These are phyloP conservation scores for Garra rufa DNA, from an alignment of 2,113 vertebrate genomes.

Conservation along the genomic window DNA sequence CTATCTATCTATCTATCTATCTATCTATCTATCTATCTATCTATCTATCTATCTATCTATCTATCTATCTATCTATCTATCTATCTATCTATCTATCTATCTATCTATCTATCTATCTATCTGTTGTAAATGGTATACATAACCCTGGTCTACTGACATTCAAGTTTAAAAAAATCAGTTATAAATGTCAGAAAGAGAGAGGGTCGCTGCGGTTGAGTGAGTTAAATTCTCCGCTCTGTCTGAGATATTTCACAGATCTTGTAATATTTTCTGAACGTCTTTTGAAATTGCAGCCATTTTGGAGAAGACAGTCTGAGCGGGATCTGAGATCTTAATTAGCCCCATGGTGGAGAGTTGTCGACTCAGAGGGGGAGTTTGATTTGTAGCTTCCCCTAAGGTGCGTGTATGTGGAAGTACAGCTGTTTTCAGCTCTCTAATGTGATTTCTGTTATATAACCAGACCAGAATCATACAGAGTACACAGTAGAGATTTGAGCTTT, in stretches of 20 bases:
- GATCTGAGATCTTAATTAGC: slow-evolving; percentile 36
- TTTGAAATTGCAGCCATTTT: slow-evolving; percentile 14
- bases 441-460: slow-evolving; percentile 21
- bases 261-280: background rate
- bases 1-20: background rate
- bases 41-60: background rate
- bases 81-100: background rate
- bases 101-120: background rate
- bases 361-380: slow-evolving; percentile 23
- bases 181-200: background rate
- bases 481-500: background rate
- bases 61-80: background rate
- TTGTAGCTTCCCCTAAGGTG: slow-evolving; percentile 34
- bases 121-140: background rate
- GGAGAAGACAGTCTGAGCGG: background rate
- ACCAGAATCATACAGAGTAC: background rate
- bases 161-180: background rate
- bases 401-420: slow-evolving; percentile 21
- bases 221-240: background rate
- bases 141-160: background rate
- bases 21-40: background rate
- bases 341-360: slow-evolving; percentile 33
- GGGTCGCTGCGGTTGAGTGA: background rate
- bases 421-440: slow-evolving; percentile 25
- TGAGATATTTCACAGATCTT: background rate